A percentile compares a stretch with the other conserved stretches of the same genome.
phyloP scores from a whole-genome alignment of 2,888 invertebrate genomes.

The Andrena fulva region DNA sequence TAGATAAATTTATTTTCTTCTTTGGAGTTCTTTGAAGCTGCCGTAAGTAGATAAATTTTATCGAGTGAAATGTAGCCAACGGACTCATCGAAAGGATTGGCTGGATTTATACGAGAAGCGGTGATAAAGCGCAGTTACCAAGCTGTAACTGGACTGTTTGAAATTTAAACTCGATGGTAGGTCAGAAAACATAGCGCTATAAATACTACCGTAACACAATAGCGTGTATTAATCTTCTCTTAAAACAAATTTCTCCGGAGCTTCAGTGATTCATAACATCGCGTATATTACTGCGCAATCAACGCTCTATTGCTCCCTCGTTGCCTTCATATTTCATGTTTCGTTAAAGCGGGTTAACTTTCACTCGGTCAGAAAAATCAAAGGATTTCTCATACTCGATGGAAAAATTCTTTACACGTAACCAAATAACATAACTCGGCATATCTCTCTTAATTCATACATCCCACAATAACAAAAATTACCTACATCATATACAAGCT shows the following conservation, averaged over 20 bases:
- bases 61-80: no score
- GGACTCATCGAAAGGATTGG: no score
- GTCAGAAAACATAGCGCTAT: background rate
- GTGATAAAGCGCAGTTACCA: no score
- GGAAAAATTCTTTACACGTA: no score
- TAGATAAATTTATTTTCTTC: no score
- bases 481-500: no score
- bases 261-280: conserved; percentile 1
- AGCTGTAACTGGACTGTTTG: background rate
- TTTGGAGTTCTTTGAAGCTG: no score
- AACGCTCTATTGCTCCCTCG: background rate
- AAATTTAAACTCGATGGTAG: background rate
- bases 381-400: background rate
- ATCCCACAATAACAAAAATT: no score
- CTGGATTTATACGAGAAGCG: no score
- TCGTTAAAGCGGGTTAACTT: background rate
- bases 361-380: background rate
- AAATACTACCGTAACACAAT: background rate
- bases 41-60: no score
- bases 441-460: no score
- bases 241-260: conserved; percentile 9
- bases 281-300: conserved; percentile 11
- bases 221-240: conserved; percentile 10
- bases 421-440: no score
- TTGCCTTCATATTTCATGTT: background rate